Evolutionary conservation across 2,888 invertebrate genomes (phyloP).

Genomic region (Lypha dubia): DNA sequence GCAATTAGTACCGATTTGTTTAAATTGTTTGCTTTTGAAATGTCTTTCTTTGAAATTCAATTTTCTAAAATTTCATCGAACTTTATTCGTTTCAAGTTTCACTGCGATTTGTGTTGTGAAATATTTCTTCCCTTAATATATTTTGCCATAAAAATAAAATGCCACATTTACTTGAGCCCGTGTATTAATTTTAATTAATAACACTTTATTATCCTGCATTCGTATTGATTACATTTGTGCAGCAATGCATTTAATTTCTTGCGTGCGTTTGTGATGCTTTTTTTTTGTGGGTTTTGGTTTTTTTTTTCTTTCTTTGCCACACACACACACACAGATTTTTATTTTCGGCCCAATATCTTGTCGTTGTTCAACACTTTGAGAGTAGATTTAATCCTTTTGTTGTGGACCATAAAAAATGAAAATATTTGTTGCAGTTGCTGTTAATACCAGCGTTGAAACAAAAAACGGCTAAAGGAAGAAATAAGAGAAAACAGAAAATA

Average conservation of each 20-base stretch:
- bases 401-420: constrained; percentile 52
- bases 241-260: constrained; percentile 62
- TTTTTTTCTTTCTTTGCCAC: too few relatives aligned
- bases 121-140: constrained; percentile 2
- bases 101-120: constrained; percentile 1
- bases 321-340: constrained; percentile 12
- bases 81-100: neutral
- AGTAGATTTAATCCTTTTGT: constrained; percentile 66
- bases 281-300: too few relatives aligned
- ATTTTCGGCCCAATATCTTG: constrained; percentile 11
- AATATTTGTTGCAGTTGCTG: constrained; percentile 62
- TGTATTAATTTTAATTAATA: constrained; percentile 64
- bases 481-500: constrained; percentile 16
- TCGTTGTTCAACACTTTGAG: constrained; percentile 49
- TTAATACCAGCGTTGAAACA: constrained; percentile 54
- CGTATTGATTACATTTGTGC: constrained; percentile 65
- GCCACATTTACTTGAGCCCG: constrained; percentile 24
- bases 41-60: too few relatives aligned
- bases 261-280: constrained; percentile 19
- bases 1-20: too few relatives aligned
- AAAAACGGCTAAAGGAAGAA: constrained; percentile 34
- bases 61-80: neutral
- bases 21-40: neutral
- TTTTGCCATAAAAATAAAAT: neutral
- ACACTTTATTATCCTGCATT: constrained; percentile 55